Base-by-base conservation (phyloP, 2,113 vertebrate genomes). In the Ramphastos sulfuratus region DNA sequence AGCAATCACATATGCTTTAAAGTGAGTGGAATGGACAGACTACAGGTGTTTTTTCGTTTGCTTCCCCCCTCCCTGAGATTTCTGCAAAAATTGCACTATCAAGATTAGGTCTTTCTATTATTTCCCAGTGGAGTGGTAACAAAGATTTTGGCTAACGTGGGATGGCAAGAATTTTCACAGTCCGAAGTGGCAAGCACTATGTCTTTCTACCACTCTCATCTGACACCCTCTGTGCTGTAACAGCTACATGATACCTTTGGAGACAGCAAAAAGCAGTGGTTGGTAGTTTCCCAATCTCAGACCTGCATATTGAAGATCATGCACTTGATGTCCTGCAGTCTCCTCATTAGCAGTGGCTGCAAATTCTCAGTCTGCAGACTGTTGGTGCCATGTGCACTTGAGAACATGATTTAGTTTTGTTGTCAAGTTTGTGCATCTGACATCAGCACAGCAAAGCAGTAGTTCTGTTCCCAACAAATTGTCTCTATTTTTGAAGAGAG, bases 351-450 rank as follows among this genome's bases (percentile, higher is more conserved):
- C 10, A 14, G 23, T 31, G 78, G 18, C 80, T 39, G 33, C 50
- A 65, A 27, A 12, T 71, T n/a, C 37, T 92, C 0, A 0, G 10
- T 33, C 4, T 39, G 13, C 37, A 3, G 2, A 46, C 6, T 55
- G n/a, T 28, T 50, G 44, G 55, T 44, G 70, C 60, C 35, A 17
- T 4, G 9, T 55, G 13, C 1, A 0, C 33, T 30, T 35, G 60
- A 58, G 60, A 42, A 31, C 19, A 1, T 7, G 3, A 1, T 13
- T 64, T 46, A 31, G 37, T 19, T 67, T 35, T 76, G 30, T 8
- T 79, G 37, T 8, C 33, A 15, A 3, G 39, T 56, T 69, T 69
- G 56, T 73, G 77, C 60, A 28, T 55, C 65, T 56, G 70, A 58
- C 52, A n/a, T 25, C 54, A 72, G 55, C 73, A 30, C 33, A 44